phyloP scores from a whole-genome alignment of 2,888 invertebrate species.

The Pherbina coryleti region DNA sequence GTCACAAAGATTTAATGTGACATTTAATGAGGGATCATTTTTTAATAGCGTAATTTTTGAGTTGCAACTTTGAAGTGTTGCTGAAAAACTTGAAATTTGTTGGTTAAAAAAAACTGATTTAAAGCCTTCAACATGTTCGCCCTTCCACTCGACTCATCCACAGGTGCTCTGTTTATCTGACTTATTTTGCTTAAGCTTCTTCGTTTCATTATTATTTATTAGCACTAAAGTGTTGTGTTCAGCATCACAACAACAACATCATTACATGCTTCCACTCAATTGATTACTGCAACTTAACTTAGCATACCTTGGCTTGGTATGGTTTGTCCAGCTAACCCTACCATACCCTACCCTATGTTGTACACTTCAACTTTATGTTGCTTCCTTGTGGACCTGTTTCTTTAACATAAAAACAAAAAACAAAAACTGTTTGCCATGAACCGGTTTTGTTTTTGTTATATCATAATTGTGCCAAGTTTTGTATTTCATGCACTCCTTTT shows the following conservation, averaged over 20 bases:
- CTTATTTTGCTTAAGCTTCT: neutral
- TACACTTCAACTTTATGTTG: too few relatives aligned
- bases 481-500: conserved; percentile 40
- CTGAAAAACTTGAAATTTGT: neutral
- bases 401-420: too few relatives aligned
- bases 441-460: conserved; percentile 46
- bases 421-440: neutral
- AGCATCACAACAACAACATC: conserved; percentile 26
- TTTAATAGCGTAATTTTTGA: neutral
- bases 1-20: neutral
- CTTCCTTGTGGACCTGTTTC: neutral
- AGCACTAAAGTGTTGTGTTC: conserved; percentile 20
- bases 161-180: neutral
- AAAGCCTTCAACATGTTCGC: neutral
- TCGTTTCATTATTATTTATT: conserved; percentile 23
- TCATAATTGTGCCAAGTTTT: conserved; percentile 62
- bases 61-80: neutral
- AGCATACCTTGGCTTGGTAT: neutral
- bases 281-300: conserved; percentile 24
- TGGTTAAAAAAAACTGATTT: too few relatives aligned
- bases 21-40: neutral
- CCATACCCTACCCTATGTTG: neutral
- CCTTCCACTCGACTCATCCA: neutral
- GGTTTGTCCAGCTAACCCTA: neutral
- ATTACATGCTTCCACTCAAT: conserved; percentile 20